Percentiles rank a stretch among this genome's conserved stretches.
Conservation (phyloP, 2,888 invertebrate genomes). For the Brenthis ino region DNA sequence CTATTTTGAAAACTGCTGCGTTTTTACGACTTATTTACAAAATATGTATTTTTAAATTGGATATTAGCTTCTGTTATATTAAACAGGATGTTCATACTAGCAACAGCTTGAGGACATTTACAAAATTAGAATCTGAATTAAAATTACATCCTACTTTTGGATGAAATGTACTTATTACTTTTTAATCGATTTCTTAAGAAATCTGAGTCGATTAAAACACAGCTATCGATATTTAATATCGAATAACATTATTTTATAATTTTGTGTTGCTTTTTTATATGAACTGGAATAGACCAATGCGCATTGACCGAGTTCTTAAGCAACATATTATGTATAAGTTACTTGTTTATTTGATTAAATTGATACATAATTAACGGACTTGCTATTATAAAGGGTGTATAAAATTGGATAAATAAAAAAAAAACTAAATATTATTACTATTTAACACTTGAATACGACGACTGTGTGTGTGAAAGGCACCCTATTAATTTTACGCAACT, state of each 20-base stretch:
- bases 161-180: not conserved
- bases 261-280: not conserved
- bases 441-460: not conserved
- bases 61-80: slow-evolving; percentile 43
- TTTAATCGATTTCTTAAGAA: not conserved
- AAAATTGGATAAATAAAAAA: not conserved
- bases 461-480: not conserved
- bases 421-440: not conserved
- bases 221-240: slow-evolving; percentile 9
- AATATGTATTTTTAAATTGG: slow-evolving; percentile 55
- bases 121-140: too few species aligned
- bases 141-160: too few species aligned
- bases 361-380: slow-evolving; percentile 8
- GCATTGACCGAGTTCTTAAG: slow-evolving; percentile 6
- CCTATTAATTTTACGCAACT: slow-evolving; percentile 21
- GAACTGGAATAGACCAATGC: not conserved
- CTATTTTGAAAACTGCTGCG: slow-evolving; percentile 55
- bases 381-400: slow-evolving; percentile 2
- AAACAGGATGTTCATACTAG: not conserved
- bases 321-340: not conserved
- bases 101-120: not conserved
- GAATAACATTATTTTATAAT: slow-evolving; percentile 3
- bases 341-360: slow-evolving; percentile 2
- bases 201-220: not conserved
- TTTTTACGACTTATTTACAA: slow-evolving; percentile 62